phyloP scores from a whole-genome alignment of 2,113 vertebrate species.

The Sphyrna mokarran region DNA sequence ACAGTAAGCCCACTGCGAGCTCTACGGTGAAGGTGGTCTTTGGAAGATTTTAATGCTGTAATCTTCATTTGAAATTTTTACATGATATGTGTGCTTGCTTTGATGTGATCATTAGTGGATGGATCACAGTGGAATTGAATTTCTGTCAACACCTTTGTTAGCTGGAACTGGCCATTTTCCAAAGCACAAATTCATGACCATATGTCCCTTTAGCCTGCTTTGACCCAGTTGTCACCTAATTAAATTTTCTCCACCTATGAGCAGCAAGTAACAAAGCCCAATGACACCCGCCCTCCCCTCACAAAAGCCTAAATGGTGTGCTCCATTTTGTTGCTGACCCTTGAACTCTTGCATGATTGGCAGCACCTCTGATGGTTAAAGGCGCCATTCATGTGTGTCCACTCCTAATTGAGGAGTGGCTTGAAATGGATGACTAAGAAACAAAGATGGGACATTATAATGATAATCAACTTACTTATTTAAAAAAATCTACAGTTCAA shows the following conservation, averaged over 20 bases:
- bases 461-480: background rate
- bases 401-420: background rate
- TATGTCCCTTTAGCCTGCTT: background rate
- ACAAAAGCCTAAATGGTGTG: background rate
- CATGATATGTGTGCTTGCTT: background rate
- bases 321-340: background rate
- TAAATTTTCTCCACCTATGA: slow-evolving; percentile 3
- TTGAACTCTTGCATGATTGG: background rate
- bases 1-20: background rate
- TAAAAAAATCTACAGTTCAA: background rate
- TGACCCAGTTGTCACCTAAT: background rate
- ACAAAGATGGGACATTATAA: background rate
- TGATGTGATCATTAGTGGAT: background rate
- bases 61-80: background rate
- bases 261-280: background rate
- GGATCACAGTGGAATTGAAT: background rate
- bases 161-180: background rate
- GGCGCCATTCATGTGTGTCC: background rate
- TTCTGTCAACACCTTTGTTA: background rate
- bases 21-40: background rate
- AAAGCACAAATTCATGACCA: slow-evolving; percentile 6
- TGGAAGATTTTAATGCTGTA: background rate
- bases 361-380: background rate
- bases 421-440: background rate
- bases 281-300: background rate